Base-by-base conservation (phyloP, 2,113 vertebrate genomes). In the Chaetorhynchus papuensis region DNA sequence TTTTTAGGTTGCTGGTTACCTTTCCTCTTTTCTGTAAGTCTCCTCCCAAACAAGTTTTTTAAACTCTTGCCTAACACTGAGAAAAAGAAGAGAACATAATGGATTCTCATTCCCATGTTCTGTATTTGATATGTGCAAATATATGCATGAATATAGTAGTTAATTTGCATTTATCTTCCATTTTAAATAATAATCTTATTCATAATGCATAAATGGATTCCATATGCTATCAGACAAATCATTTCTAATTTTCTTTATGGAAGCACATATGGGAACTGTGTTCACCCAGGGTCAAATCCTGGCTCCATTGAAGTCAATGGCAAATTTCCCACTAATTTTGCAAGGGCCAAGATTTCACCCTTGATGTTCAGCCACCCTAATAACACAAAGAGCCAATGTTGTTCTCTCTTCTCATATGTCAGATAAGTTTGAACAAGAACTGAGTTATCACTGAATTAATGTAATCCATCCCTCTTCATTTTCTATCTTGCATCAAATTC, bases 291-390 rank as follows among this genome's bases (percentile, higher is more conserved):
- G 72, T 89, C 80, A 93, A 95, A 94, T 89, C 44, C 72, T 95
- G 93, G 76, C 79, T 94, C 60, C 61, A 75, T 47, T 94, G 93
- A 95, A 90, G 83, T 93, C 72, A 90, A 76, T 94, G 95, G 95
- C 90, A 96, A 93, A 94, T 90, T 92, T 96, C 88, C 89, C 95
- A 93, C 81, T 92, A 68, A 92, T 94, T 95, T 86, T 93, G 54
- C 26, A 87, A 78, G 69, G 88, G 86, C 92, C 85, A 90, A 74
- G 72, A 84, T 75, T 92, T 95, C 70, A 77, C 47, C 82, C 84
- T 94, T 93, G 90, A 86, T 95, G 90, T 96, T 94, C 87, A 92
- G 71, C 56, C 85, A 66, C 79, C 35, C 79, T 90, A 70, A 57
- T 69, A 88, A 90, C 59, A 91, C 61, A 91, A 83, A 94, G 60